Conservation (phyloP, 2,888 invertebrate genomes). For the Meteorus colon region DNA sequence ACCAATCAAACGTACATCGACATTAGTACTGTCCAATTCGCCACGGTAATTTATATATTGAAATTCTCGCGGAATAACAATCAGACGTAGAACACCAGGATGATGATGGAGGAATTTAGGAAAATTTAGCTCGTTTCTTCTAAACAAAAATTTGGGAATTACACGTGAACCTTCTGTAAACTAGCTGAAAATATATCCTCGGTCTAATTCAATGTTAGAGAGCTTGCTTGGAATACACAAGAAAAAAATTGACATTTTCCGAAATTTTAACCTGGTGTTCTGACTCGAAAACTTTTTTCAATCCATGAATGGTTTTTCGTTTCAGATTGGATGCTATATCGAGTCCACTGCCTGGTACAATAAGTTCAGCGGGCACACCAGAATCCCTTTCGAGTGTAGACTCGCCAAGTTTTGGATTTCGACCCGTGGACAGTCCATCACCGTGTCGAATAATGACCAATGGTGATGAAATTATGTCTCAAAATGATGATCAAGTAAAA, state of each 20-base stretch:
- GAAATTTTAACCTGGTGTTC: too few relatives aligned
- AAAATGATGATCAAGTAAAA: constrained; percentile 61
- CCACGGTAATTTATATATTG: constrained; percentile 61
- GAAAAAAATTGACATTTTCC: too few relatives aligned
- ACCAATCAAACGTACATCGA: constrained; percentile 69
- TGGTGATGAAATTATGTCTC: constrained; percentile 71
- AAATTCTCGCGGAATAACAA: neutral
- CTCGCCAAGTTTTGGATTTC: constrained; percentile 77
- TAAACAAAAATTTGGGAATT: too few relatives aligned
- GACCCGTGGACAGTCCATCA: constrained; percentile 76
- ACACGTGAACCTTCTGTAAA: too few relatives aligned
- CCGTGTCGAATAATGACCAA: constrained; percentile 71
- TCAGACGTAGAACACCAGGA: neutral
- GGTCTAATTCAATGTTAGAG: too few relatives aligned
- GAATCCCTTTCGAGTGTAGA: constrained; percentile 79
- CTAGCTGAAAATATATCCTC: too few relatives aligned
- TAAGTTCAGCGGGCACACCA: constrained; percentile 78
- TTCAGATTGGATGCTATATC: constrained; percentile 68
- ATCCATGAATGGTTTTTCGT: neutral
- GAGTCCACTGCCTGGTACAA: constrained; percentile 75
- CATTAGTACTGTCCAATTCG: constrained; percentile 68
- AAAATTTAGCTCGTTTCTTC: too few relatives aligned
- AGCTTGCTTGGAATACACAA: too few relatives aligned
- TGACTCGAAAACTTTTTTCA: too few relatives aligned
- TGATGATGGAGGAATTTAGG: too few relatives aligned